Conservation (phyloP, 2,797 vertebrate species). For the Sebastes oblongus region DNA sequence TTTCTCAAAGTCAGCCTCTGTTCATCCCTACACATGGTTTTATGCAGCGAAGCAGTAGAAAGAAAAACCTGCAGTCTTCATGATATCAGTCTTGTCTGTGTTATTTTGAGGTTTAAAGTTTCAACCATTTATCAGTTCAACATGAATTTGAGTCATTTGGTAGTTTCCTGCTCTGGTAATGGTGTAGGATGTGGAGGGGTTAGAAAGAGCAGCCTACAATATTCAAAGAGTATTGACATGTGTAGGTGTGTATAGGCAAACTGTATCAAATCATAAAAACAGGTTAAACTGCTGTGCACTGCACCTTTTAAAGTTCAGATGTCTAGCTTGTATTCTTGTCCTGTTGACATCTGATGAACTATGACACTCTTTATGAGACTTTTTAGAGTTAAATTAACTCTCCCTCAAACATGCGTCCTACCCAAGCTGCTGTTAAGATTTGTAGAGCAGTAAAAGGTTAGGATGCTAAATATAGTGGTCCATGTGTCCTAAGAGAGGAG, state of each 20-base stretch:
- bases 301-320: not conserved
- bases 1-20: not conserved
- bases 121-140: not conserved
- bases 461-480: constrained; percentile 71
- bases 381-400: not conserved
- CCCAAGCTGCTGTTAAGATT: constrained; percentile 35
- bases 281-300: not conserved
- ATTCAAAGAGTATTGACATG: not conserved
- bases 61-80: not conserved
- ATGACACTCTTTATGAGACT: not conserved
- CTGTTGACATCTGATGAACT: not conserved
- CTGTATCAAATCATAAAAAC: not conserved
- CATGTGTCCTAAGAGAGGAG: constrained; percentile 61
- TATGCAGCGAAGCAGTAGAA: not conserved
- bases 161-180: not conserved
- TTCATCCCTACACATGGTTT: not conserved
- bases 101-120: not conserved
- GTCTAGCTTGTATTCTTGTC: not conserved
- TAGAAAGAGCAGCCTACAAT: not conserved
- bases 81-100: not conserved
- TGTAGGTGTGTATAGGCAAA: constrained; percentile 9
- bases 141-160: not conserved
- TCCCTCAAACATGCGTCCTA: not conserved
- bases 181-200: not conserved
- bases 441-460: constrained; percentile 73